phyloP scores from a whole-genome alignment of 2,113 vertebrate species.

The Clarias macrocephalus region DNA sequence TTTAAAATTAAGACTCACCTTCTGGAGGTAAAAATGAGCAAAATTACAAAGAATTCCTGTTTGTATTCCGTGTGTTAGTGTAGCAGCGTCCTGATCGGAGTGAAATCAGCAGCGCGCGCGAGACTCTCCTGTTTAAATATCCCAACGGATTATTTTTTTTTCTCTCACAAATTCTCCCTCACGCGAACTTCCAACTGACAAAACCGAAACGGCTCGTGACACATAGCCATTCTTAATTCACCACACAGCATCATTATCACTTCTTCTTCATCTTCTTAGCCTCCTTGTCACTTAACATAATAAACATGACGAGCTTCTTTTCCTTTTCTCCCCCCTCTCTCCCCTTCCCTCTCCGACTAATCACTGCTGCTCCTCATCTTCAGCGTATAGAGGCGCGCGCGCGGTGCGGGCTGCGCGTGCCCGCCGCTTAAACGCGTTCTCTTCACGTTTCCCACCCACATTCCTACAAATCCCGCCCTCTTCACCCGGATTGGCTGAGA shows the following conservation, averaged over 20 bases:
- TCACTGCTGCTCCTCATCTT: slow-evolving; percentile 67
- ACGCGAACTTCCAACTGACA: slow-evolving; percentile 43
- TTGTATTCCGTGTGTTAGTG: not conserved
- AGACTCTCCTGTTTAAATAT: slow-evolving; percentile 59
- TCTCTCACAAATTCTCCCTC: slow-evolving; percentile 32
- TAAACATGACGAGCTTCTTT: slow-evolving; percentile 36
- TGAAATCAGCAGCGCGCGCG: slow-evolving; percentile 41
- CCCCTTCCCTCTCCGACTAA: slow-evolving; percentile 60
- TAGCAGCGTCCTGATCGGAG: not conserved
- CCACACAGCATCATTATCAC: not conserved
- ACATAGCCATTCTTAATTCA: slow-evolving; percentile 40
- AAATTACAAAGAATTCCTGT: not conserved
- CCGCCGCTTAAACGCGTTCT: slow-evolving; percentile 14
- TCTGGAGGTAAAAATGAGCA: not conserved
- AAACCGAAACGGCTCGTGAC: slow-evolving; percentile 42
- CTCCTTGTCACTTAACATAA: slow-evolving; percentile 43
- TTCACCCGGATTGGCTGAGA: not conserved
- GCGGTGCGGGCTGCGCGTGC: slow-evolving; percentile 59
- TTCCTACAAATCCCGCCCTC: not conserved
- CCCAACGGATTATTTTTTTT: slow-evolving; percentile 24
- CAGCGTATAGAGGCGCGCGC: slow-evolving; percentile 50
- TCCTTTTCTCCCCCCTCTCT: slow-evolving; percentile 35
- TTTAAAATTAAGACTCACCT: slow-evolving; percentile 27
- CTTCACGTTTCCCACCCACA: not conserved
- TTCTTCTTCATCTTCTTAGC: not conserved